A percentile compares a stretch with the other conserved stretches of the same genome.
Evolutionary conservation across 2,113 vertebrate species (phyloP).

Genomic region (Astatoreochromis straeleni): DNA sequence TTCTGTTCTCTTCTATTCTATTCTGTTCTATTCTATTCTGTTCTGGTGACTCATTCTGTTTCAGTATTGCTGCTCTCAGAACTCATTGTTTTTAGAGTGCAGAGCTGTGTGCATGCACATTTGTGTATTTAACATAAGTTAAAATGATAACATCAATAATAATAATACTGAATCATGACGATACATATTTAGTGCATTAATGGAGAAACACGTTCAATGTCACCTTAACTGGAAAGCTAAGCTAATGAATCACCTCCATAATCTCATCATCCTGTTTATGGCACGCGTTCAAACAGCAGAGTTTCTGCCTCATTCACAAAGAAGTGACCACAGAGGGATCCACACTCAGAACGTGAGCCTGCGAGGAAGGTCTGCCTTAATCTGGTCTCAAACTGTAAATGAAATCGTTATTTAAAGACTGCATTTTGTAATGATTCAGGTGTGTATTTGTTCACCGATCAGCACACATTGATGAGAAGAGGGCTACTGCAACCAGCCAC

Average conservation of each 20-base stretch:
- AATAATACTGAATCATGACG: background rate
- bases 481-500: background rate
- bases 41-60: background rate
- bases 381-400: background rate
- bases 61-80: background rate
- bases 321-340: background rate
- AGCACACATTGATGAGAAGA: background rate
- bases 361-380: background rate
- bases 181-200: background rate
- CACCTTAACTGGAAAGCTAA: background rate
- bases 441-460: background rate
- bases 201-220: background rate
- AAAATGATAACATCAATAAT: background rate
- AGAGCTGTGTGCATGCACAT: background rate
- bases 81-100: background rate
- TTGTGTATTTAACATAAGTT: background rate
- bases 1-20: fast-evolving
- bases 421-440: background rate
- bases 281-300: fast-evolving
- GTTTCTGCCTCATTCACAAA: background rate
- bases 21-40: fast-evolving
- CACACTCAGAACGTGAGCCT: background rate
- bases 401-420: background rate
- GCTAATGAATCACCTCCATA: background rate
- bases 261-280: background rate